A percentile compares a stretch with the other conserved stretches of the same genome.
These are phyloP conservation scores for Glossosoma conforme DNA, from an alignment of 1,140 invertebrate species.

Conservation along the genomic window DNA sequence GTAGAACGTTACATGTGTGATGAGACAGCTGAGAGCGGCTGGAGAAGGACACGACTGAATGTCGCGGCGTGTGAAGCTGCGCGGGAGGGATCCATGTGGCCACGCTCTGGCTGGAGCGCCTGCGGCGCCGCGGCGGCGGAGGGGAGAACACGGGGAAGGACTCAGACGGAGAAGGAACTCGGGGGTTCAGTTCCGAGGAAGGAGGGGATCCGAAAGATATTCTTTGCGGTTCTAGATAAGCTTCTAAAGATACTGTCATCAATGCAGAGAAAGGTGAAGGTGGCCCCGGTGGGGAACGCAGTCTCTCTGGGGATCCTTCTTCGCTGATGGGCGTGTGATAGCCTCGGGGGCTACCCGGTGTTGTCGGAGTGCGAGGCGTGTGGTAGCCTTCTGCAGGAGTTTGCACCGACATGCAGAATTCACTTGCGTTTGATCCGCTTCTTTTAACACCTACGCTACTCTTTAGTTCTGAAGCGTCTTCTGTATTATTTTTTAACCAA, in stretches of 20 bases:
- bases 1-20: conserved; percentile 68
- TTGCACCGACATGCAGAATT: conserved; percentile 42
- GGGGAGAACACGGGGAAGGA: conserved; percentile 81
- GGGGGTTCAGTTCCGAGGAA: conserved; percentile 61
- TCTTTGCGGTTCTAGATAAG: conserved; percentile 74
- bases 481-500: conserved; percentile 15
- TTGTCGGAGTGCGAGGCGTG: conserved; percentile 42
- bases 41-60: conserved; percentile 64
- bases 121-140: conserved; percentile 55
- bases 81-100: conserved; percentile 34
- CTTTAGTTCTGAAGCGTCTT: conserved; percentile 26
- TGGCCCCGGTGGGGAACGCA: conserved; percentile 45
- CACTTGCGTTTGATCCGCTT: conserved; percentile 37
- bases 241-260: conserved; percentile 77
- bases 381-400: conserved; percentile 43
- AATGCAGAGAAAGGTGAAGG: conserved; percentile 80
- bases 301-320: conserved; percentile 31
- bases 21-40: conserved; percentile 68
- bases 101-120: conserved; percentile 27
- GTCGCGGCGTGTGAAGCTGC: conserved; percentile 51
- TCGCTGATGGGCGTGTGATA: conserved; percentile 60
- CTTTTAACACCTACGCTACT: conserved; percentile 25
- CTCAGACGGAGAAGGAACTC: conserved; percentile 61
- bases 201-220: conserved; percentile 75
- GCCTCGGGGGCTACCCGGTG: conserved; percentile 49